These are phyloP conservation scores for Euleptes europaea DNA, from an alignment of 2,113 vertebrate species.

Conservation along the genomic window DNA sequence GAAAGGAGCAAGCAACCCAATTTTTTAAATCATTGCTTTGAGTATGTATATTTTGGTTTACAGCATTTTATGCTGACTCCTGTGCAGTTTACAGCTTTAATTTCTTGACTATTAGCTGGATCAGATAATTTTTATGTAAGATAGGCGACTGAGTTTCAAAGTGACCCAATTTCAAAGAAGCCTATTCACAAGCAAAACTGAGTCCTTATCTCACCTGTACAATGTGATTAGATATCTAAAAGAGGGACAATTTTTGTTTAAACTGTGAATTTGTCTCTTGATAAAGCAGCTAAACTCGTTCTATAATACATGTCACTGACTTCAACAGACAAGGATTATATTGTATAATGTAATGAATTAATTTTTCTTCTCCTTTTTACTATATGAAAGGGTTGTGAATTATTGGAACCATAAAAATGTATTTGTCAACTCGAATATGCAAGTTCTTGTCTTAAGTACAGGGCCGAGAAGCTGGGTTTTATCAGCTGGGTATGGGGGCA, in stretches of 20 bases:
- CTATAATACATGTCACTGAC: neutral
- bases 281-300: slow-evolving; percentile 2
- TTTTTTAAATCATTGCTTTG: neutral
- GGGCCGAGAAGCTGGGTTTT: neutral
- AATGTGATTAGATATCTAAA: slow-evolving; percentile 35
- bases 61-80: neutral
- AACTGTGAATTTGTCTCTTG: neutral
- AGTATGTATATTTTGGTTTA: neutral
- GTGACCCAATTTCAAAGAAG: slow-evolving; percentile 49
- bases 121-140: slow-evolving; percentile 54
- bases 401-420: neutral
- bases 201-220: slow-evolving; percentile 49
- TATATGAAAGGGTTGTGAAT: slow-evolving; percentile 8
- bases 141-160: slow-evolving; percentile 32
- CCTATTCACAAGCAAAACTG: slow-evolving; percentile 53
- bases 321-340: neutral
- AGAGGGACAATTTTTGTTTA: slow-evolving; percentile 40
- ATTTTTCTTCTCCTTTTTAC: neutral
- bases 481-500: neutral
- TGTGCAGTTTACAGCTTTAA: slow-evolving; percentile 18
- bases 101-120: slow-evolving; percentile 9
- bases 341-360: neutral
- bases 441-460: neutral
- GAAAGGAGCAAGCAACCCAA: neutral
- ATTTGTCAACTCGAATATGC: neutral